phyloP scores from a whole-genome alignment of 2,888 invertebrate genomes.

The Drosophila anceps region DNA sequence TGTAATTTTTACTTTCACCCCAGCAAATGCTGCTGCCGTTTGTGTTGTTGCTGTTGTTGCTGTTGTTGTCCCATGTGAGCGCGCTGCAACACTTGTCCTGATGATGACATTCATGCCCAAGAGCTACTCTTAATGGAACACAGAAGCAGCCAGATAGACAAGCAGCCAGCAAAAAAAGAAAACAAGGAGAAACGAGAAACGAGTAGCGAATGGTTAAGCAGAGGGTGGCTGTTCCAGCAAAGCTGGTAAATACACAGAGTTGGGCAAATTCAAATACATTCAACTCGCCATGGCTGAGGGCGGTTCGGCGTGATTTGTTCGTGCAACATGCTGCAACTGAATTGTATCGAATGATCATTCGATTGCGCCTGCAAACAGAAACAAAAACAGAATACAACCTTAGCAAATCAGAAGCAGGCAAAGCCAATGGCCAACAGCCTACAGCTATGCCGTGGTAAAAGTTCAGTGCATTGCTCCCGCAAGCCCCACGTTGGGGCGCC shows the following conservation, averaged over 20 bases:
- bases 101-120: constrained; percentile 81
- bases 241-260: constrained; percentile 22
- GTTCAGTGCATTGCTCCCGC: constrained; percentile 33
- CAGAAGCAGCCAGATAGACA: constrained; percentile 53
- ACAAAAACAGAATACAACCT: not conserved
- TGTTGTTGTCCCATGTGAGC: constrained; percentile 55
- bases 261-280: constrained; percentile 10
- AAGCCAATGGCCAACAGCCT: constrained; percentile 1
- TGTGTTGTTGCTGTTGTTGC: constrained; percentile 28
- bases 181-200: not conserved
- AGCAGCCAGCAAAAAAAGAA: constrained; percentile 36
- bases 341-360: constrained; percentile 33
- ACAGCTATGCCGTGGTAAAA: not conserved
- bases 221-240: constrained; percentile 15
- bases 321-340: constrained; percentile 20
- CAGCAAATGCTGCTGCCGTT: constrained; percentile 30
- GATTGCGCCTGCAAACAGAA: constrained; percentile 2
- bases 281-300: not conserved
- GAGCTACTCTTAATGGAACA: constrained; percentile 75
- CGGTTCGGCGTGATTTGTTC: constrained; percentile 16
- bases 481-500: constrained; percentile 6
- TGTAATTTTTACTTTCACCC: constrained; percentile 79
- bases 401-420: constrained; percentile 3
- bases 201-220: constrained; percentile 17
- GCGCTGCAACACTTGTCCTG: constrained; percentile 67